A percentile compares a stretch with the other conserved stretches of the same genome.
phyloP scores from a whole-genome alignment of 2,888 invertebrate species.

The Plagodis pulveraria region DNA sequence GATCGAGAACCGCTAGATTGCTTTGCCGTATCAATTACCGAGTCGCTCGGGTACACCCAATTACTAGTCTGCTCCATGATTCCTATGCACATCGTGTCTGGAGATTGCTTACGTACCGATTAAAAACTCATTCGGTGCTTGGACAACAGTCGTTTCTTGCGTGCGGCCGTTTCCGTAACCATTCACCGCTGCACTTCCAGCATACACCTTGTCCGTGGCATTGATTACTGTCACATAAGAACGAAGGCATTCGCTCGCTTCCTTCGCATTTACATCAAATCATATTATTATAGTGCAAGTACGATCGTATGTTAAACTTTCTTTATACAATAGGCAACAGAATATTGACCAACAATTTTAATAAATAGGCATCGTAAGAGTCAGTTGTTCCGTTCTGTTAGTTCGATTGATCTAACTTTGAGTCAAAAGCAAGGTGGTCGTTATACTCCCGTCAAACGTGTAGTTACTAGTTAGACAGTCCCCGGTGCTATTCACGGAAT shows the following conservation, averaged over 20 bases:
- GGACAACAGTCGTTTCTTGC: slow-evolving; percentile 27
- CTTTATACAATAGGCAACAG: background rate
- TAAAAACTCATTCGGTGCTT: slow-evolving; percentile 42
- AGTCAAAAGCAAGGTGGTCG: slow-evolving; percentile 16
- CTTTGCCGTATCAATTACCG: slow-evolving; percentile 79
- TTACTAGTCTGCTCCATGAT: slow-evolving; percentile 78
- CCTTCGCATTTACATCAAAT: background rate
- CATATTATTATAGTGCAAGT: background rate
- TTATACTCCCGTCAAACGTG: slow-evolving; percentile 16
- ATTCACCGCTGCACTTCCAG: slow-evolving; percentile 19
- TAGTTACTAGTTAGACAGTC: slow-evolving; percentile 21
- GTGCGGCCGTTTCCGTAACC: slow-evolving; percentile 21
- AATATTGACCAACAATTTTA: no score
- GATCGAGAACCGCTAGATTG: slow-evolving; percentile 75
- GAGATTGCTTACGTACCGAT: slow-evolving; percentile 53
- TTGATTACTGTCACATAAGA: slow-evolving; percentile 16
- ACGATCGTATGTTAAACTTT: background rate
- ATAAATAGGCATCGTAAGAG: no score
- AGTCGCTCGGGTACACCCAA: slow-evolving; percentile 78
- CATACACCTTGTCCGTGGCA: slow-evolving; percentile 12
- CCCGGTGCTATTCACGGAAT: slow-evolving; percentile 56
- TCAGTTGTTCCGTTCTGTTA: no score
- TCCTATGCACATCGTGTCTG: slow-evolving; percentile 63
- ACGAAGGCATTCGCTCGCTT: slow-evolving; percentile 6
- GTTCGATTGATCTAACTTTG: no score